These are phyloP conservation scores for Pagetopsis macropterus DNA, from an alignment of 2,797 vertebrate genomes.

Conservation along the genomic window DNA sequence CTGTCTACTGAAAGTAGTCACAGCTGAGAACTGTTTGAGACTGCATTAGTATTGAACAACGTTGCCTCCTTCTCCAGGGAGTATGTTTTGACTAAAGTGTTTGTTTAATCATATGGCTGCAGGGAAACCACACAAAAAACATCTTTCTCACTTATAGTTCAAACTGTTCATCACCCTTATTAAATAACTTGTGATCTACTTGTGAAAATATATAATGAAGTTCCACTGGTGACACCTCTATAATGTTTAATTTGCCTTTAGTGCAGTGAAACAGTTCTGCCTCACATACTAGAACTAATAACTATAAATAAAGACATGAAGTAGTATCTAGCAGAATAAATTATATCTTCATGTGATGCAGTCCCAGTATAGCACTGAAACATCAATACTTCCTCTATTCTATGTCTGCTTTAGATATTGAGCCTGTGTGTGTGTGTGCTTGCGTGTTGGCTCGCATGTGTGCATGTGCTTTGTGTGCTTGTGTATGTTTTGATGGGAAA, in stretches of 20 bases:
- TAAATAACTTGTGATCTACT: slow-evolving; percentile 2
- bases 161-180: slow-evolving; percentile 22
- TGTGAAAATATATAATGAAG: neutral
- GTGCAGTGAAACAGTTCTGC: slow-evolving; percentile 1
- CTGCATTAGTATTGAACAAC: slow-evolving; percentile 13
- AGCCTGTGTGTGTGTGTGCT: neutral
- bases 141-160: slow-evolving; percentile 27
- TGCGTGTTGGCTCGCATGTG: neutral
- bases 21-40: neutral
- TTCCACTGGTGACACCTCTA: neutral
- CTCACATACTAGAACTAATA: neutral
- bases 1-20: neutral
- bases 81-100: slow-evolving; percentile 31
- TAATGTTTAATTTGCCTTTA: slow-evolving; percentile 5
- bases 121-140: slow-evolving; percentile 28
- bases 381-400: neutral
- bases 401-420: neutral
- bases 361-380: neutral
- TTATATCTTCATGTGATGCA: neutral
- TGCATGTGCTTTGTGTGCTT: neutral
- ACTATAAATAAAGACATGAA: neutral
- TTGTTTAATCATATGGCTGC: slow-evolving; percentile 30
- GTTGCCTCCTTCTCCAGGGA: slow-evolving; percentile 29
- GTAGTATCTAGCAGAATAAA: neutral
- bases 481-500: neutral